Conservation (phyloP, 2,797 vertebrate genomes). For the Crenuchus spilurus region DNA sequence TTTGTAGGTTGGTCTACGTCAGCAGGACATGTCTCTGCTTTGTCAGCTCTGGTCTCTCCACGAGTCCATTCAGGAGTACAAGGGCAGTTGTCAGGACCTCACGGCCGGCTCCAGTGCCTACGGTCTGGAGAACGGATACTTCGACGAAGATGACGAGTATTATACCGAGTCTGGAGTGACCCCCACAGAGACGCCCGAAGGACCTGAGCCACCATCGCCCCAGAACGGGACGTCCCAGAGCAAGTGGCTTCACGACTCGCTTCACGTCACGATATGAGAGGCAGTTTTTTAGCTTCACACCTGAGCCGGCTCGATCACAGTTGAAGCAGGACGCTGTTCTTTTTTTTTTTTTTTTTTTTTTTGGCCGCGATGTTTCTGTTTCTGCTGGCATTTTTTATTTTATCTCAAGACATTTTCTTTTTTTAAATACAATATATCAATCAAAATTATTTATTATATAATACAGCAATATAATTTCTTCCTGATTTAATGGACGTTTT, state of each 20-base stretch:
- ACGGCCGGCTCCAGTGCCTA: conserved; percentile 86
- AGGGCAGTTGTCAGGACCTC: conserved; percentile 92
- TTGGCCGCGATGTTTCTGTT: conserved; percentile 37
- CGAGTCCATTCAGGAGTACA: conserved; percentile 98
- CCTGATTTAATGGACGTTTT: conserved; percentile 42
- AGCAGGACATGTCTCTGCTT: conserved; percentile 97
- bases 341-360: conserved; percentile 51
- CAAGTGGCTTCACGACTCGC: conserved; percentile 80
- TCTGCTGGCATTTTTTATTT: conserved; percentile 55
- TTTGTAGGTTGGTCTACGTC: conserved; percentile 92
- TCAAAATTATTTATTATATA: conserved; percentile 79
- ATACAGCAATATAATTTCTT: conserved; percentile 48
- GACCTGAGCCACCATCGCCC: conserved; percentile 50
- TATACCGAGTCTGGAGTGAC: conserved; percentile 81
- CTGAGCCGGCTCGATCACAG: conserved; percentile 50
- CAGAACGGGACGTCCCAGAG: conserved; percentile 74
- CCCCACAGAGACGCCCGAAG: conserved; percentile 75
- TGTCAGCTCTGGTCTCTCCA: conserved; percentile 98
- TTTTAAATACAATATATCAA: conserved; percentile 71
- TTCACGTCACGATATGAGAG: conserved; percentile 78
- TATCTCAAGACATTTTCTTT: conserved; percentile 63
- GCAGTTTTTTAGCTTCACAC: conserved; percentile 54
- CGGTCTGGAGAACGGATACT: conserved; percentile 93
- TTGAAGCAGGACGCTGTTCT: conserved; percentile 61
- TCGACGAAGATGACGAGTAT: conserved; percentile 93